Base-by-base conservation (phyloP, 2,888 invertebrate genomes). In the Timandra comae region DNA sequence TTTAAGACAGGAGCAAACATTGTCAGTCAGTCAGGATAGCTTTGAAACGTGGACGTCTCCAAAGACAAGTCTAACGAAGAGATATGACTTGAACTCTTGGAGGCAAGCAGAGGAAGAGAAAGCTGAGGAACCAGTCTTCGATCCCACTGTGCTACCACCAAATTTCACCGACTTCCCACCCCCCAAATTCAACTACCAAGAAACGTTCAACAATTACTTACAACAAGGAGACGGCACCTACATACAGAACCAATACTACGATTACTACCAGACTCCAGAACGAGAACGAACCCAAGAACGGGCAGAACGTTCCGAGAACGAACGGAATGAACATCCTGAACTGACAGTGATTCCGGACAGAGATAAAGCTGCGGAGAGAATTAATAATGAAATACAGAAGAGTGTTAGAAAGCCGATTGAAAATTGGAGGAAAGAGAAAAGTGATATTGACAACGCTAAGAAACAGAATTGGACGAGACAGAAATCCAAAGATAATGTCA, bases 81-180 rank as follows among this genome's bases (percentile, higher is more conserved):
- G 85, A 7, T 85, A 84, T 12, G 84, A 85, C 11, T 38, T 84
- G 7, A 85, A 84, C 42, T 77, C 82, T 0, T 85, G 84, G 84
- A 49, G 84, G 28, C 84, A 82, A 12, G 47, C 76, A 0, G 80
- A 79, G 0, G 80, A 79, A 0, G 73, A 74, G 2, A 70, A 75
- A 6, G 56, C 65, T 3, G 80, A 79, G 0, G 74, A 76, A 10
- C 66, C 68, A 0, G 55, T 68, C 0, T 79, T 65, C 35, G 76
- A 74, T 27, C 79, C 80, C 0, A 62, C 72, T 0, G 74, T 73
- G 0, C 21, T 75, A 20, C 78, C 79, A 1, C 77, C 80, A 0
- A 67, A 53, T 8, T 48, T 56, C 30, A 70, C 73, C 0, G 78
- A 76, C 19, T 77, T 65, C 40, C 80, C 78, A 0, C 79, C 78